Evolutionary conservation across 2,797 vertebrate species (phyloP).

Genomic region (Brotogeris chrysoptera): DNA sequence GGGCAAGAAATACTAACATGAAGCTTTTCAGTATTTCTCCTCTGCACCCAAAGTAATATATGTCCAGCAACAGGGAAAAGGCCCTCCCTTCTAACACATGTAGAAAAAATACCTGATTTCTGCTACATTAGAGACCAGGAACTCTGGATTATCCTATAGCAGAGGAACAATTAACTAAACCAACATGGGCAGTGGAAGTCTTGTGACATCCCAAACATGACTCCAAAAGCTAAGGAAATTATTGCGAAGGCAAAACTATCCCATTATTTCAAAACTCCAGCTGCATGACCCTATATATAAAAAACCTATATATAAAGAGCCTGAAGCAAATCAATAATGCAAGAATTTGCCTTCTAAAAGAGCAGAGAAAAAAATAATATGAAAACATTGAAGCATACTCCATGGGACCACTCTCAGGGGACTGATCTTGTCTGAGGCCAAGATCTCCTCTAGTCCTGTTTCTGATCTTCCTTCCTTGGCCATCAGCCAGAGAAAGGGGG

Average conservation of each 20-base stretch:
- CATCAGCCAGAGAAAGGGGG: not conserved
- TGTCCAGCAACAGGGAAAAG: not conserved
- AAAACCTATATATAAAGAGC: not conserved
- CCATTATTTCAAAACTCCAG: conserved; percentile 14
- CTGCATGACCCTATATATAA: not conserved
- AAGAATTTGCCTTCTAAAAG: conserved; percentile 2
- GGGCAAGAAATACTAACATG: rapidly evolving
- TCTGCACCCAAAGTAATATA: not conserved
- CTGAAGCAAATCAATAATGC: conserved; percentile 11
- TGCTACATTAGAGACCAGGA: not conserved
- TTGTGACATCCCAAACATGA: conserved; percentile 35
- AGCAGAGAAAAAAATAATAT: not conserved
- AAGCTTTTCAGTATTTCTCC: not conserved
- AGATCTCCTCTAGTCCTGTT: not conserved
- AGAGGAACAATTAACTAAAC: conserved; percentile 15
- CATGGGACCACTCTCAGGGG: not conserved
- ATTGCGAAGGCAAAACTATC: conserved; percentile 10
- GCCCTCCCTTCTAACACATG: not conserved
- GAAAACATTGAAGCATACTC: not conserved
- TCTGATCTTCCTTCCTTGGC: not conserved
- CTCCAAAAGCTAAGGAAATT: conserved; percentile 44
- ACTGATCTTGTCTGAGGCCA: not conserved
- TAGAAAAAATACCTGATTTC: not conserved
- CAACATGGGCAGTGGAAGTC: not conserved
- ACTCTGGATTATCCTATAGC: not conserved